Conservation (phyloP, 2,797 vertebrate species). For the Menidia menidia region DNA sequence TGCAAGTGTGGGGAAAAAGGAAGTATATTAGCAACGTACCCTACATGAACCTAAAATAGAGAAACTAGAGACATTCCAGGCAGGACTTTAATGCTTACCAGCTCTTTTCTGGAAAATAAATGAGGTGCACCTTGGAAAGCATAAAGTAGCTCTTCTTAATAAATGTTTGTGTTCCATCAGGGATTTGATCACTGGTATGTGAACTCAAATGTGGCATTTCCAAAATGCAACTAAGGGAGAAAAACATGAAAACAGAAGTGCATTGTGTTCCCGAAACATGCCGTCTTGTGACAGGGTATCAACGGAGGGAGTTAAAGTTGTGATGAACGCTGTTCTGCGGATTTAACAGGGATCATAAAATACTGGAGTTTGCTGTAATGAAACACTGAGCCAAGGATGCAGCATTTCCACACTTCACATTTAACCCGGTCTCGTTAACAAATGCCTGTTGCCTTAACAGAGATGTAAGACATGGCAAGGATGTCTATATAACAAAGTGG, state of each 20-base stretch:
- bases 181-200: not conserved
- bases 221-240: not conserved
- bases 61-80: not conserved
- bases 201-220: not conserved
- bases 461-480: not conserved
- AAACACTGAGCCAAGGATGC: no score
- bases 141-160: not conserved
- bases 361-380: no score
- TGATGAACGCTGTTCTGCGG: not conserved
- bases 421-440: not conserved
- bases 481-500: not conserved
- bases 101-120: not conserved
- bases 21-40: not conserved
- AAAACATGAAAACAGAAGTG: not conserved
- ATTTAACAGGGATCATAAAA: not conserved
- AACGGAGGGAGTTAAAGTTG: not conserved
- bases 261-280: not conserved
- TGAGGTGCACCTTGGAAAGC: no score
- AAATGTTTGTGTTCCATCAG: not conserved
- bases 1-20: not conserved
- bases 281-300: no score
- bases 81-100: not conserved
- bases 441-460: not conserved
- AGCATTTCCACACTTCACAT: no score
- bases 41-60: not conserved